phyloP scores from a whole-genome alignment of 2,888 invertebrate genomes.

The Xylophagus ater region DNA sequence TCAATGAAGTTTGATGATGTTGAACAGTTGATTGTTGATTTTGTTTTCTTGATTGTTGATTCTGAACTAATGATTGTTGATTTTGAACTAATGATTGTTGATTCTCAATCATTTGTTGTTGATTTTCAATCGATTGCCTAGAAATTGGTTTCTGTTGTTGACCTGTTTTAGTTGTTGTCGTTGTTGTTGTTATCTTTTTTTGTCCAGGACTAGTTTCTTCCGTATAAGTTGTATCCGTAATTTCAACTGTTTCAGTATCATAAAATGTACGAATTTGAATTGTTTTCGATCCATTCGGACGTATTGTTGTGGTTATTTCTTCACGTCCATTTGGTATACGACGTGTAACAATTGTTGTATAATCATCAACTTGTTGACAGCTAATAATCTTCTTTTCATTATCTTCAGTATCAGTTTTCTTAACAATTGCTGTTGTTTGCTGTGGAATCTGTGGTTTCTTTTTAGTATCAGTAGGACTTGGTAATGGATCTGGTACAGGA shows the following conservation, averaged over 20 bases:
- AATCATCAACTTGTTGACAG: constrained; percentile 29
- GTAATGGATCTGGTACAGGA: constrained; percentile 35
- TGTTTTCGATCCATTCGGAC: constrained; percentile 33
- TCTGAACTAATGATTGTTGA: constrained; percentile 18
- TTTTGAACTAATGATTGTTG: too few relatives aligned
- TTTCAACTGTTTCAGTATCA: constrained; percentile 26
- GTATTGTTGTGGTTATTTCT: constrained; percentile 34
- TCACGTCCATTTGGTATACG: constrained; percentile 35
- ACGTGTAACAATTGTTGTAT: constrained; percentile 28
- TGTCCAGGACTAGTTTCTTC: constrained; percentile 13
- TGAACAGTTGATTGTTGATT: constrained; percentile 6
- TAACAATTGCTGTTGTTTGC: constrained; percentile 18
- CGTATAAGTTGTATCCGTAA: constrained; percentile 15
- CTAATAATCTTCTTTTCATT: constrained; percentile 20
- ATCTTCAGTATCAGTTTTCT: constrained; percentile 13
- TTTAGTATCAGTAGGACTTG: too few relatives aligned
- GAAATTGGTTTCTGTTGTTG: too few relatives aligned
- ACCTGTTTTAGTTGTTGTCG: too few relatives aligned
- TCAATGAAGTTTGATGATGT: constrained; percentile 30
- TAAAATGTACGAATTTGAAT: constrained; percentile 35
- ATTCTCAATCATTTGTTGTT: too few relatives aligned
- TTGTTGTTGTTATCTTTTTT: too few relatives aligned
- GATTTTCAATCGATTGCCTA: too few relatives aligned
- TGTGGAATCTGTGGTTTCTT: too few relatives aligned
- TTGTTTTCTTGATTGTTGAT: constrained; percentile 13